Conservation (phyloP, 1,140 invertebrate genomes). For the Drosophila yakuba region DNA sequence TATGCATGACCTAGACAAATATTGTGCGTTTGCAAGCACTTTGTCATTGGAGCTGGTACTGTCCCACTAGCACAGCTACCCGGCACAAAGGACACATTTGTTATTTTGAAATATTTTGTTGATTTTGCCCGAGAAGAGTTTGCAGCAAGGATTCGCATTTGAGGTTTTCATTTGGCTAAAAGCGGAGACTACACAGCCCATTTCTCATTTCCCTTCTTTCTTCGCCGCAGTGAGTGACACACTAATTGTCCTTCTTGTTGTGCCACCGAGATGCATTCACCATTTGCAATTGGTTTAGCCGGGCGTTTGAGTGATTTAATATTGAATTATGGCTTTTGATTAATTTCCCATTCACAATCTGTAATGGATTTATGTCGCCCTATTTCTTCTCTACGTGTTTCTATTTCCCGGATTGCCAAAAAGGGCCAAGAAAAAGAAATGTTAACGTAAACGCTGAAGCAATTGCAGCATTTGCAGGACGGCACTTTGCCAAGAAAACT, state of each 20-base stretch:
- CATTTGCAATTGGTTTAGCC: conserved; percentile 71
- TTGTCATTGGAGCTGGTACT: conserved; percentile 61
- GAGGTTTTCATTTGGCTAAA: conserved; percentile 79
- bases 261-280: conserved; percentile 35
- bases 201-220: conserved; percentile 52
- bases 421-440: background rate
- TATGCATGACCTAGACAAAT: conserved; percentile 79
- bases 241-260: conserved; percentile 75
- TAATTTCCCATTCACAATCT: conserved; percentile 53
- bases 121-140: conserved; percentile 71
- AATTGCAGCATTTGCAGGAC: conserved; percentile 27
- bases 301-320: conserved; percentile 82
- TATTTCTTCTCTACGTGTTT: background rate
- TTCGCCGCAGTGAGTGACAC: conserved; percentile 55
- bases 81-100: conserved; percentile 68
- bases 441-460: conserved; percentile 35
- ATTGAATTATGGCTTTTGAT: conserved; percentile 78
- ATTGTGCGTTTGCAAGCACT: conserved; percentile 78
- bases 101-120: conserved; percentile 83
- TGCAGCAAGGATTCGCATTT: conserved; percentile 37
- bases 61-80: conserved; percentile 7
- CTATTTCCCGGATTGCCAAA: conserved; percentile 29
- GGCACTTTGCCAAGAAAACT: conserved; percentile 72
- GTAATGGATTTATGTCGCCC: conserved; percentile 71
- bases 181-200: conserved; percentile 44